Evolutionary conservation across 2,797 vertebrate genomes (phyloP).

Genomic region (Leptatherina wallacei): DNA sequence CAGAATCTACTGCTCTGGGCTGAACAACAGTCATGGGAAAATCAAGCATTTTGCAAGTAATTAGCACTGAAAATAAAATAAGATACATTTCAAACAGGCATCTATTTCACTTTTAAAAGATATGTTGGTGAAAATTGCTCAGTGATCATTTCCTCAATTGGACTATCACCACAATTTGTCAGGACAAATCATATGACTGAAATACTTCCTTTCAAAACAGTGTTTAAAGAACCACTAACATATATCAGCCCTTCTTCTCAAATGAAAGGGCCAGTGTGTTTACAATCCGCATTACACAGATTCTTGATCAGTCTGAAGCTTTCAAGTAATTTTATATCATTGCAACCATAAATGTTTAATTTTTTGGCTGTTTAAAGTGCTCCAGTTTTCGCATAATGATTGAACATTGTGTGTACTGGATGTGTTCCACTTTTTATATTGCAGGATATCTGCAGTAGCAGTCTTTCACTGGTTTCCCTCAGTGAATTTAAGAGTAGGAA

Average conservation of each 20-base stretch:
- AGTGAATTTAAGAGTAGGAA: slow-evolving; percentile 75
- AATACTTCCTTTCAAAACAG: slow-evolving; percentile 79
- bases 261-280: slow-evolving; percentile 71
- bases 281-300: slow-evolving; percentile 66
- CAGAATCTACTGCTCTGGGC: slow-evolving; percentile 16
- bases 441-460: slow-evolving; percentile 79
- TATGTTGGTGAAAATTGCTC: slow-evolving; percentile 52
- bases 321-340: slow-evolving; percentile 70
- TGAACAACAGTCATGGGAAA: slow-evolving; percentile 50
- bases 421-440: slow-evolving; percentile 72
- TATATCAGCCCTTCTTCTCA: slow-evolving; percentile 74
- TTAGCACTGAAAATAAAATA: slow-evolving; percentile 56
- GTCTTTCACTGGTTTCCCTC: slow-evolving; percentile 75
- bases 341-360: slow-evolving; percentile 74
- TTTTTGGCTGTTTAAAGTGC: slow-evolving; percentile 73
- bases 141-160: slow-evolving; percentile 67
- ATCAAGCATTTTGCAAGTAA: slow-evolving; percentile 57
- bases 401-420: slow-evolving; percentile 79
- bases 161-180: slow-evolving; percentile 74
- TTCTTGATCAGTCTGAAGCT: slow-evolving; percentile 72
- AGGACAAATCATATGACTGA: slow-evolving; percentile 75
- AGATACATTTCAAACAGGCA: slow-evolving; percentile 56
- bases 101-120: slow-evolving; percentile 60
- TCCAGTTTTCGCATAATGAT: slow-evolving; percentile 71
- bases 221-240: slow-evolving; percentile 77